Evolutionary conservation across 2,797 vertebrate species (phyloP), one percentile per base, ranked within the genome.

Genomic region (Mormyrus proboscirostris): DNA sequence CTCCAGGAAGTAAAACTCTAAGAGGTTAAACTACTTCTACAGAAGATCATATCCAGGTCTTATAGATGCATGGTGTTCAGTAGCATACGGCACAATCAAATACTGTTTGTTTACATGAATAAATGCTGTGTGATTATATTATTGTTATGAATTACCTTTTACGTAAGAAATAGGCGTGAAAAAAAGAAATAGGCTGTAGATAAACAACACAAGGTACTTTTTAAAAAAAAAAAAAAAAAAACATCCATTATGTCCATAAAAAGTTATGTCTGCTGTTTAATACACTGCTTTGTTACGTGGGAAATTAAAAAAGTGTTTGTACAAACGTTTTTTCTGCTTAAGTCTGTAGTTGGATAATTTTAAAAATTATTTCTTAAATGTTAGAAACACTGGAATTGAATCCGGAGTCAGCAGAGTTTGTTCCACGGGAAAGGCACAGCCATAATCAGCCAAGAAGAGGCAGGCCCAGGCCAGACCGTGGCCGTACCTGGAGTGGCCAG

Each of bases 401-500:
- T 94, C 94, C 95, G 76, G 95, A 96, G 91, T 94, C 94, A 90
- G 89, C 94, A 93, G 97, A 94, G 91, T 94, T 94, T 29, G 90
- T 95, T 93, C 93, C 95, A 2, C 93, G 94, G 91, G 96, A 95
- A 91, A 96, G 93, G 91, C 91, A 94, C 65, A 88, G 92, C 90
- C 94, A 96, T 90, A 93, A 95, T 88, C 93, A 92, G 89, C 94
- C 93, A 44, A 96, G 95, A 94, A 93, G 95, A 90, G 95, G 94
- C 90, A 94, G 96, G 51, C 94, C 95, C 69, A 95, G 95, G 91
- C 92, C 94, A 89, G 96, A 96, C 91, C 93, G 93, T 90, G 95
- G 92, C 91, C 94, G 94, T 89, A 96, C 95, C 91, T 92, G 94
- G 91, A 96, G 90, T 85, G 94, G 93, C 91, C 88, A 95, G 79